Conservation (phyloP, 2,797 vertebrate genomes). For the Crenuchus spilurus region DNA sequence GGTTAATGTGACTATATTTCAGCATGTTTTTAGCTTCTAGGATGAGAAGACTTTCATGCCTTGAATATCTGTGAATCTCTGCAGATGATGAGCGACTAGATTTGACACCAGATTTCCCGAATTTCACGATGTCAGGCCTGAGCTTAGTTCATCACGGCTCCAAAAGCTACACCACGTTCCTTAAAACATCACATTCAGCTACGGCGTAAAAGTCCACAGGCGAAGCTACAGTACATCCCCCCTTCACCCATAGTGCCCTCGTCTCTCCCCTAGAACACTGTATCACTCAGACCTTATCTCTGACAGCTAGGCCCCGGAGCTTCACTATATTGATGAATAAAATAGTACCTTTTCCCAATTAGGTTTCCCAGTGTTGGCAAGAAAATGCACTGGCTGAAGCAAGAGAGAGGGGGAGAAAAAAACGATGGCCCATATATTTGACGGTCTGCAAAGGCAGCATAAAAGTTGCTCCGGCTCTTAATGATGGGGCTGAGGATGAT, state of each 20-base stretch:
- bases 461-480: constrained; percentile 66
- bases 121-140: background rate
- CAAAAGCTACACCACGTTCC: background rate
- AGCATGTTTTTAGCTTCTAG: no score
- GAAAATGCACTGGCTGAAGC: constrained; percentile 47
- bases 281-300: constrained; percentile 47
- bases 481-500: constrained; percentile 68
- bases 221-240: background rate
- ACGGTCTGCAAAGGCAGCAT: constrained; percentile 67
- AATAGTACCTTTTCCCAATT: constrained; percentile 60
- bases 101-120: background rate
- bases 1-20: no score
- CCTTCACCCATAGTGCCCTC: constrained; percentile 5
- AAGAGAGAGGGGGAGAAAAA: constrained; percentile 25
- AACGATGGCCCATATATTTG: constrained; percentile 49
- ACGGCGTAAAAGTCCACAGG: background rate
- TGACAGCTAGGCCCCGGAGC: constrained; percentile 56
- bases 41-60: no score
- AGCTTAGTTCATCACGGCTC: background rate
- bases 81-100: background rate
- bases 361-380: constrained; percentile 55
- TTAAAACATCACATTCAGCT: background rate
- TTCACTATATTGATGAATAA: constrained; percentile 60
- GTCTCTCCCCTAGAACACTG: constrained; percentile 28
- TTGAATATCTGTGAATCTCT: no score